Evolutionary conservation across 2,113 vertebrate genomes (phyloP), one percentile per base, ranked within the genome.

Genomic region (Rhinolophus ferrumequinum): DNA sequence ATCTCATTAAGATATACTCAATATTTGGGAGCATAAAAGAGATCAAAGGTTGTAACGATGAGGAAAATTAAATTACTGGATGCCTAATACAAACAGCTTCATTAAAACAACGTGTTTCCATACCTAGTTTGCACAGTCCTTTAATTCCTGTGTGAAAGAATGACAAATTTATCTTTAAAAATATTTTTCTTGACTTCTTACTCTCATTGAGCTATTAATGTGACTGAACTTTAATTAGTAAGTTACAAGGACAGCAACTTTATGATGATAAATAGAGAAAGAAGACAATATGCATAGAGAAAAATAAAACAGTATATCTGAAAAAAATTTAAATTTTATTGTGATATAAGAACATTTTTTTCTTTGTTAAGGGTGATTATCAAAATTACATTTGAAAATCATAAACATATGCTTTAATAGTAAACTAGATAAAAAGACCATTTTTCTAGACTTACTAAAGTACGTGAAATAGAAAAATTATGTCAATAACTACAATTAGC

Each of bases 341-440:
- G 12, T 75, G 26, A 77, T 41, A 80, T 77, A 79, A 56, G 92
- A 24, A 73, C 8, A 88, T 38, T 94, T 88, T 12, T 84, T 69
- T 88, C 38, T 83, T 83, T 18, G 77, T 88, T 21, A 93, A 41
- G 4, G 6, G 19, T 88, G 15, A 90, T 60, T 77, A 87, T 73
- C 62, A 96, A 95, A 93, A 82, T 91, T 88, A 72, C 11, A 70
- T 66, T 86, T 83, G 35, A 84, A 95, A 93, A 64, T 47, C 18
- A 90, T 64, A 91, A 83, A 88, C 81, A 66, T 30, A 77, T 38
- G 19, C 52, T 52, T 67, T 89, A 35, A 84, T 14, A 70, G 33
- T 35, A 87, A 88, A 18, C 47, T 12, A 95, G 28, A 87, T 75
- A 44, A 91, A 73, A 86, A 76, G 73, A 47, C 30, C 13, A 35